phyloP scores from a whole-genome alignment of 2,113 vertebrate genomes.

The Ptilonorhynchus violaceus region DNA sequence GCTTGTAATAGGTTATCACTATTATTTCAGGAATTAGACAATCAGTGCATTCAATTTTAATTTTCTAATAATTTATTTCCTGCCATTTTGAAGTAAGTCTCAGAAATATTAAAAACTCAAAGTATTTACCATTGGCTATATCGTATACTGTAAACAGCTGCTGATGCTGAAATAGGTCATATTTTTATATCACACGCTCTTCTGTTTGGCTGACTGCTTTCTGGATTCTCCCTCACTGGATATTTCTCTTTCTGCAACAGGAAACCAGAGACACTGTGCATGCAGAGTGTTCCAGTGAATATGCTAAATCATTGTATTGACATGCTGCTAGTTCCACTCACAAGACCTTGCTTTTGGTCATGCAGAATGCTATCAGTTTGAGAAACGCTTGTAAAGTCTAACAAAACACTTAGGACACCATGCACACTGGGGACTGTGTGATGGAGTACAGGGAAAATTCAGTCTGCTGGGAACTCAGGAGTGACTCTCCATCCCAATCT shows the following conservation, averaged over 20 bases:
- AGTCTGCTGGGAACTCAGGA: neutral
- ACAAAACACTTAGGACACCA: neutral
- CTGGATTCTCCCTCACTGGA: neutral
- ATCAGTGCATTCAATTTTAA: neutral
- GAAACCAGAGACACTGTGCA: neutral
- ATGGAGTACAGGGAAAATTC: neutral
- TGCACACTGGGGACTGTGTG: neutral
- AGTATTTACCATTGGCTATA: neutral
- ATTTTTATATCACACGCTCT: neutral
- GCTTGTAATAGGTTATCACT: neutral
- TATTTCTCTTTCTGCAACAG: neutral
- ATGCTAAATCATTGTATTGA: neutral
- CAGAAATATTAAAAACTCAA: neutral
- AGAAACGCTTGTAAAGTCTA: neutral
- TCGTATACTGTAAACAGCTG: neutral
- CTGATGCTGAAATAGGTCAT: neutral
- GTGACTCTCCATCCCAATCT: neutral
- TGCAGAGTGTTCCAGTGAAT: neutral
- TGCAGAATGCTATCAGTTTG: neutral
- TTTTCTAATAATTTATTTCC: neutral
- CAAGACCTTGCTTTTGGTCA: neutral
- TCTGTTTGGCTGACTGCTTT: neutral
- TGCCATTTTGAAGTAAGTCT: neutral
- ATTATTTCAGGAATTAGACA: neutral
- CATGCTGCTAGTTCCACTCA: neutral